Evolutionary conservation across 2,888 invertebrate species (phyloP).

Genomic region (Spisula subtruncata): DNA sequence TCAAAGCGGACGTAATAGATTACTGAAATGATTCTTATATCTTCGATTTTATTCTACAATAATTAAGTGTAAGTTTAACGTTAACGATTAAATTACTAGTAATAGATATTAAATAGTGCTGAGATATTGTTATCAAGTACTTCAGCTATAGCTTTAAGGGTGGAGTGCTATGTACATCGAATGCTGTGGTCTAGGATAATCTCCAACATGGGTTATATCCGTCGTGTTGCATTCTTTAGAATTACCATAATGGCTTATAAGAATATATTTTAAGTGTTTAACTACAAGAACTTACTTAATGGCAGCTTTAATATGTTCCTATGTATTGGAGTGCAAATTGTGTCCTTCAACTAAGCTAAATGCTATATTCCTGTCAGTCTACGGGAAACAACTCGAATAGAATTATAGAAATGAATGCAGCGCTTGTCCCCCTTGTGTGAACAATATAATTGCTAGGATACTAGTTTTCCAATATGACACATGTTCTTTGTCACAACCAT

Average conservation of each 20-base stretch:
- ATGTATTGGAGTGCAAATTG: too few relatives aligned
- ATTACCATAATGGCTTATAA: too few relatives aligned
- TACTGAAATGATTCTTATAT: background rate
- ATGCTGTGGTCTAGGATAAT: too few relatives aligned
- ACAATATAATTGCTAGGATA: too few relatives aligned
- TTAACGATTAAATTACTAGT: background rate
- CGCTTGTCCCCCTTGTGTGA: background rate
- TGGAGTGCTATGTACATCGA: too few relatives aligned
- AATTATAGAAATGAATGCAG: background rate
- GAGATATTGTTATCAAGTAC: background rate
- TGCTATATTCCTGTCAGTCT: background rate
- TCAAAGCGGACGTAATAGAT: background rate
- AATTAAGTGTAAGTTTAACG: background rate
- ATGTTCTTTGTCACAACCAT: background rate
- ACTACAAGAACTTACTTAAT: too few relatives aligned
- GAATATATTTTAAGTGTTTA: too few relatives aligned
- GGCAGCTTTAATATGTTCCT: too few relatives aligned
- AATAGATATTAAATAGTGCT: background rate
- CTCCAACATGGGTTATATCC: too few relatives aligned
- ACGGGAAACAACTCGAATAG: background rate
- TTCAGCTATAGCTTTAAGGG: background rate
- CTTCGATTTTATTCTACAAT: background rate
- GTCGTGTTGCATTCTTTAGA: too few relatives aligned
- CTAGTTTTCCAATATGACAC: too few relatives aligned
- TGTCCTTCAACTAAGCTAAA: too few relatives aligned